phyloP scores from a whole-genome alignment of 2,888 invertebrate genomes.

The Campoplex nolae region DNA sequence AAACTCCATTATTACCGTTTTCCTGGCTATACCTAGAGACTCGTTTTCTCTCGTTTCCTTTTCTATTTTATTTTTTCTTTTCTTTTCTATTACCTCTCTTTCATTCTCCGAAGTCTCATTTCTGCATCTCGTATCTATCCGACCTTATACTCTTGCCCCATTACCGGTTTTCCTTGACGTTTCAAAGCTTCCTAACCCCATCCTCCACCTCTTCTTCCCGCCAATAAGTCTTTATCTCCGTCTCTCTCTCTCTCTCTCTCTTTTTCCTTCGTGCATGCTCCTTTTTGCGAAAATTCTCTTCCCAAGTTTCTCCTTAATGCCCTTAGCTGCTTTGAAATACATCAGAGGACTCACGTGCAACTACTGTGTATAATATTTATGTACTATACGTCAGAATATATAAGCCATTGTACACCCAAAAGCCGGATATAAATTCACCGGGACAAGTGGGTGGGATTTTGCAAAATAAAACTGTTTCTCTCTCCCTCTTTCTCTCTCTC shows the following conservation, averaged over 20 bases:
- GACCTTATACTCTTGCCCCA: constrained; percentile 34
- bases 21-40: constrained; percentile 47
- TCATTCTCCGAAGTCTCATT: constrained; percentile 56
- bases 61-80: not conserved
- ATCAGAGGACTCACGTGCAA: constrained; percentile 45
- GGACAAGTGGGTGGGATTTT: constrained; percentile 36
- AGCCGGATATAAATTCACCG: constrained; percentile 71
- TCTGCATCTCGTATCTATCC: constrained; percentile 14
- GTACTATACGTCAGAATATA: constrained; percentile 55
- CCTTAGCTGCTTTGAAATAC: constrained; percentile 49
- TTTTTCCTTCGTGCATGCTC: constrained; percentile 63
- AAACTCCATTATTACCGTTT: constrained; percentile 62
- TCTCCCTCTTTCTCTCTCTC: not conserved
- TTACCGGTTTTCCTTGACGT: constrained; percentile 58
- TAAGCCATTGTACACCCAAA: constrained; percentile 36
- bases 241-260: constrained; percentile 19
- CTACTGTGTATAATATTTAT: constrained; percentile 7
- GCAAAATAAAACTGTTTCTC: not conserved
- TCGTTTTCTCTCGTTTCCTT: constrained; percentile 48
- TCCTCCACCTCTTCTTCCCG: not conserved
- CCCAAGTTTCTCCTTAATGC: constrained; percentile 12
- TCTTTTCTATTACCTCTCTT: constrained; percentile 62
- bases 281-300: constrained; percentile 52
- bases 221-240: constrained; percentile 59
- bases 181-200: constrained; percentile 18